Conservation (phyloP, 2,888 invertebrate species). For the Monochamus alternatus region DNA sequence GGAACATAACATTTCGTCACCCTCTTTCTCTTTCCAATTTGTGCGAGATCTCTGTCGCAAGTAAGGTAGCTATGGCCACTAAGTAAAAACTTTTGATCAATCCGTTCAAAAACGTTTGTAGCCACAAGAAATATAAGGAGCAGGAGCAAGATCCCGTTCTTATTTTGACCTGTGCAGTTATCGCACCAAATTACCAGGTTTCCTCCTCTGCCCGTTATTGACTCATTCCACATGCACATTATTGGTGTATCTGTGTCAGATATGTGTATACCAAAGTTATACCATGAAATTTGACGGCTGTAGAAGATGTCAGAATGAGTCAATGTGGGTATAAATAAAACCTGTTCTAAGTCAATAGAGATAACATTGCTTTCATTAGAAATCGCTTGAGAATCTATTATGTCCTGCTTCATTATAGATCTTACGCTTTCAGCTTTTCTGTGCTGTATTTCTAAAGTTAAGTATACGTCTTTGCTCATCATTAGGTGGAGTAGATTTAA, state of each 20-base stretch:
- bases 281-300: conserved; percentile 1
- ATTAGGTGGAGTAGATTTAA: neutral
- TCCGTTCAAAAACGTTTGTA: neutral
- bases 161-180: conserved; percentile 41
- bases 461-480: no score
- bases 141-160: conserved; percentile 20
- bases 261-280: conserved; percentile 19
- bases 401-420: neutral
- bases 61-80: conserved; percentile 1
- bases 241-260: conserved; percentile 24
- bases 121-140: neutral
- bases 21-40: conserved; percentile 2
- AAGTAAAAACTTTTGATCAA: no score
- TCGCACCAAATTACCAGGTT: conserved; percentile 43
- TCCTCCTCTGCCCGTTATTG: conserved; percentile 49
- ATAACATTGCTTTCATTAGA: neutral
- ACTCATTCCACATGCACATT: conserved; percentile 49
- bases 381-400: neutral
- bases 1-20: neutral
- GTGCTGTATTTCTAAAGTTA: conserved; percentile 9
- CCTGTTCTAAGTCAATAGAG: conserved; percentile 3
- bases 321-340: neutral
- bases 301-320: conserved; percentile 5
- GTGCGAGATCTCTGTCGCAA: neutral
- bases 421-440: conserved; percentile 3